Base-by-base conservation (phyloP, 2,113 vertebrate genomes). In the Hucho hucho region DNA sequence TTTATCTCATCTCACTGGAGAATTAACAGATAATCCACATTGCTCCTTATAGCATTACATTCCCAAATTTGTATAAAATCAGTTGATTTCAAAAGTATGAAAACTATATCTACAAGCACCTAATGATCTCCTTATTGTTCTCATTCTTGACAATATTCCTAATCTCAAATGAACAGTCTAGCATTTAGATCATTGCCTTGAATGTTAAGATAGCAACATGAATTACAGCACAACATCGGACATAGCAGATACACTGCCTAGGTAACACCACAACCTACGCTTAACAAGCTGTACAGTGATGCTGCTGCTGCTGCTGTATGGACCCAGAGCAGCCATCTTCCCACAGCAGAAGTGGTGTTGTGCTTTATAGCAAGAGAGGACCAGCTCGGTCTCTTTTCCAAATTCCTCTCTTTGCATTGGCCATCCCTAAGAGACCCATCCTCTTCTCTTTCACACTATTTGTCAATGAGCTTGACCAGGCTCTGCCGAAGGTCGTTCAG, bases 401-500 rank as follows among this genome's bases (percentile, higher is more conserved):
- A 14, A 4, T 78, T 69, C 4, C n/a, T 64, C n/a, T 64, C 9
- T 43, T 24, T 64, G 32, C 61, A 64, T 22, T 22, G 22, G 20
- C 20, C 7, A 14, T 24, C 32, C 1, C 20, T 22, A 69, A 69
- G 22, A 22, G 20, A 22, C 22, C 67, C 24, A 22, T 25, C 43
- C 22, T 18, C 56, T 43, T 58, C 53, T n/a, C 29, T 29, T 14
- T 70, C 81, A 37, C 4, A 26, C 65, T 87, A 94, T 79, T 94
- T 94, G 75, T 96, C 96, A 0, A 97, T 87, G 75, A 98, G 94
- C 84, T 97, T 96, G 73, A 96, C 94, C 67, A 98, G 91, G 78
- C 95, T 95, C 88, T 97, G 96, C 0, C 97, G 91, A 14, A 98
- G 91, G 86, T 99, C 97, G 0, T 95, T 96, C 58, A 98, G 95